A percentile compares a stretch with the other conserved stretches of the same genome.
These are phyloP conservation scores for Camelus dromedarius DNA, from an alignment of 2,113 vertebrate species.

Conservation along the genomic window DNA sequence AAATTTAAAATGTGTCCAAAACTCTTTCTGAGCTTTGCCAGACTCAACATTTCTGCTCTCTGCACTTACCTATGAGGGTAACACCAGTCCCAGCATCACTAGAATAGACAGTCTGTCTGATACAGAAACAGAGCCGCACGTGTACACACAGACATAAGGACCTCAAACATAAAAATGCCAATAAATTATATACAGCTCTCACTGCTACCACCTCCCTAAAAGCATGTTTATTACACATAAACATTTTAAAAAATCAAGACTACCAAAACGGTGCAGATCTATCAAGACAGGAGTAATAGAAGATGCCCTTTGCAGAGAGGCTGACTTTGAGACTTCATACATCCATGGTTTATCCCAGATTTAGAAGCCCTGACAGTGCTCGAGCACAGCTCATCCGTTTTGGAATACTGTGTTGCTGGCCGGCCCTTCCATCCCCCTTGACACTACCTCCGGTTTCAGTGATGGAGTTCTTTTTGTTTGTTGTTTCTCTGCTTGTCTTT, in stretches of 20 bases:
- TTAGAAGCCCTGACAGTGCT: background rate
- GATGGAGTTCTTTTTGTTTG: conserved; percentile 76
- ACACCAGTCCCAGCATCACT: background rate
- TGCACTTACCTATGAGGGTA: background rate
- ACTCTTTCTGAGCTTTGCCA: background rate
- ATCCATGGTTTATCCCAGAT: background rate
- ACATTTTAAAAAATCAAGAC: background rate
- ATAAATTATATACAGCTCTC: background rate
- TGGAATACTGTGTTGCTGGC: background rate
- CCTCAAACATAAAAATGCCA: background rate
- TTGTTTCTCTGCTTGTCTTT: conserved; percentile 84
- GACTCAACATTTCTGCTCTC: background rate
- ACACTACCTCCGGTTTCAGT: conserved; percentile 5
- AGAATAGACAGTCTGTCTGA: background rate
- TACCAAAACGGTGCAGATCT: background rate
- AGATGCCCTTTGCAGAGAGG: background rate
- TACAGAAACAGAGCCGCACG: background rate
- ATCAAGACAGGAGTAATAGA: background rate
- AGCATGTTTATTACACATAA: background rate
- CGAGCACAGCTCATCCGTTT: background rate
- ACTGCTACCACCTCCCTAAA: background rate
- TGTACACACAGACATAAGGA: background rate
- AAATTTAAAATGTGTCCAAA: background rate
- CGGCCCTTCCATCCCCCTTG: background rate
- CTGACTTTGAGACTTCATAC: background rate